Evolutionary conservation across 1,140 invertebrate genomes (phyloP).

Genomic region (Pseudomyrmex sp.): DNA sequence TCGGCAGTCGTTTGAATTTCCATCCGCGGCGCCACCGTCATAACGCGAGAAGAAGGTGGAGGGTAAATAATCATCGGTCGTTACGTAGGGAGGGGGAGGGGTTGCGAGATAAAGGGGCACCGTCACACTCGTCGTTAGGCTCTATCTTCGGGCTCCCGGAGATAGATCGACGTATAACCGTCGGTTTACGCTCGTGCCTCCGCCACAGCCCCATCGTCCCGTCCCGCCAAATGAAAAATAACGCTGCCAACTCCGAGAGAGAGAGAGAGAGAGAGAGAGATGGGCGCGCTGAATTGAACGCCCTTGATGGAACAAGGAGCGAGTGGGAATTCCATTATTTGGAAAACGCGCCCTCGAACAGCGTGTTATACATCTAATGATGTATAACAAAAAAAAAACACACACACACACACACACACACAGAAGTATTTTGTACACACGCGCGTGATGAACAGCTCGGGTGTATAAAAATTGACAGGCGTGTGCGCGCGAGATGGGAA

Average conservation of each 20-base stretch:
- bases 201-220: not conserved
- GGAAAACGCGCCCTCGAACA: slow-evolving; percentile 1
- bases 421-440: not conserved
- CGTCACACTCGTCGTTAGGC: slow-evolving; percentile 54
- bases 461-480: slow-evolving; percentile 31
- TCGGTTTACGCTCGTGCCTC: slow-evolving; percentile 45
- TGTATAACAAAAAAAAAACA: not conserved
- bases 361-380: slow-evolving; percentile 24
- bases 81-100: slow-evolving; percentile 32
- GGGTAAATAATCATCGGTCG: slow-evolving; percentile 64
- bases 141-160: slow-evolving; percentile 44
- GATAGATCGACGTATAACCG: slow-evolving; percentile 38
- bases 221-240: slow-evolving; percentile 55
- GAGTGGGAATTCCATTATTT: slow-evolving; percentile 44
- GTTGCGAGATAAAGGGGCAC: slow-evolving; percentile 38
- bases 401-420: too few relatives aligned
- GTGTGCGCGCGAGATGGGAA: not conserved
- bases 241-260: slow-evolving; percentile 10
- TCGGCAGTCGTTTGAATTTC: slow-evolving; percentile 51
- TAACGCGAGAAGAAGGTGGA: slow-evolving; percentile 14
- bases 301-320: slow-evolving; percentile 17
- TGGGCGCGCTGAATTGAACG: slow-evolving; percentile 19
- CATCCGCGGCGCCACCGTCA: slow-evolving; percentile 20
- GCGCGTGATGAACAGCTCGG: not conserved
- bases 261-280: too few relatives aligned